Conservation (phyloP, 1,140 invertebrate genomes). For the Microvelia longipes region DNA sequence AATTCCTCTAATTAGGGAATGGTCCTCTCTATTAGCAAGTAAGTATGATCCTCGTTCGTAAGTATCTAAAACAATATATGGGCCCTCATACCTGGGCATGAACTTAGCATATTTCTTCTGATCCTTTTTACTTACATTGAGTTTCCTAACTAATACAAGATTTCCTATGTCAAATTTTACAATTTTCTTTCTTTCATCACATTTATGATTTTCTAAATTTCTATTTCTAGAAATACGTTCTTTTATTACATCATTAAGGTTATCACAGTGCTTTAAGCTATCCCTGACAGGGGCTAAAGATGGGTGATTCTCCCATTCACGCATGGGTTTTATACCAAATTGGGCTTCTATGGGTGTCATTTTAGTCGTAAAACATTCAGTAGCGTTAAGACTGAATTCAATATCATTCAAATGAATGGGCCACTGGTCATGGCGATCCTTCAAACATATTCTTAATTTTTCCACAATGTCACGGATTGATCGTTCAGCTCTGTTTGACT, state of each 20-base stretch:
- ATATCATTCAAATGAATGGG: background rate
- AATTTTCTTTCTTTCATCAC: background rate
- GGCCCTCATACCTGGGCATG: no score
- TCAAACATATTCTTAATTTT: no score
- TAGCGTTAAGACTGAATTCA: background rate
- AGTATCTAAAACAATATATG: no score
- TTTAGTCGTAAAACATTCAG: background rate
- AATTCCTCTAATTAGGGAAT: no score
- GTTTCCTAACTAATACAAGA: no score
- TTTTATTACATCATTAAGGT: background rate
- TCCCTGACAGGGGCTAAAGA: background rate
- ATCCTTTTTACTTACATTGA: no score
- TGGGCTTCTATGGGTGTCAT: constrained; percentile 2
- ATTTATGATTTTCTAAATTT: background rate
- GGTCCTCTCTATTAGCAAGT: no score
- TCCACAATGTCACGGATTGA: no score
- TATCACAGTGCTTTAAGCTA: background rate
- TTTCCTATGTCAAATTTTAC: background rate
- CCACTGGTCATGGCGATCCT: no score
- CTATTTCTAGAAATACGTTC: background rate
- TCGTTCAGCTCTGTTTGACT: no score
- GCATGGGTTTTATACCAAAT: background rate
- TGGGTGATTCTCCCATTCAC: background rate
- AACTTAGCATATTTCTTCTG: no score
- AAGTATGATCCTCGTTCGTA: no score